Percentiles rank a stretch among this genome's conserved stretches.
phyloP scores from a whole-genome alignment of 2,888 invertebrate genomes.

The Abrostola triplasia region DNA sequence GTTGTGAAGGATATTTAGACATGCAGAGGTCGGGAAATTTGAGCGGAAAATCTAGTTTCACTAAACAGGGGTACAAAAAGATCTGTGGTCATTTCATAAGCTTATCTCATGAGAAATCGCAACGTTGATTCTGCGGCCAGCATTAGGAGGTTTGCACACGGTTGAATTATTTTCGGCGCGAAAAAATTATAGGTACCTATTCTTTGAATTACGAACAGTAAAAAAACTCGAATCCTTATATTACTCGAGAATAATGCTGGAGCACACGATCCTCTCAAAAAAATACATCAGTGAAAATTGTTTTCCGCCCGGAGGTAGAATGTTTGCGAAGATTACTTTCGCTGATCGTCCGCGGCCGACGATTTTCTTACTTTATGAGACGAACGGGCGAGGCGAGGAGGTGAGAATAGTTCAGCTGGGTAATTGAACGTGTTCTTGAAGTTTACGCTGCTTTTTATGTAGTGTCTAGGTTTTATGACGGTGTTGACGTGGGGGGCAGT shows the following conservation, averaged over 20 bases:
- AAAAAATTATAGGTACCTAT: constrained; percentile 35
- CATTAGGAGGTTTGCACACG: constrained; percentile 18
- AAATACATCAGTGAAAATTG: constrained; percentile 78
- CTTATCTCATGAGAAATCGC: constrained; percentile 60
- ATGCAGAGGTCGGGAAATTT: constrained; percentile 26
- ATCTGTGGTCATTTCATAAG: constrained; percentile 47
- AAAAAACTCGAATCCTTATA: constrained; percentile 53
- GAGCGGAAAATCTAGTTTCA: constrained; percentile 28
- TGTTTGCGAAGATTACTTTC: constrained; percentile 77
- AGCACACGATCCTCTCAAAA: constrained; percentile 63
- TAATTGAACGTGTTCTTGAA: constrained; percentile 55
- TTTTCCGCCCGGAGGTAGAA: constrained; percentile 74
- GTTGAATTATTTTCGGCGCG: constrained; percentile 40
- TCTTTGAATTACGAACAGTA: constrained; percentile 47
- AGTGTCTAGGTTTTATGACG: constrained; percentile 25
- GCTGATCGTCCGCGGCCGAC: constrained; percentile 72
- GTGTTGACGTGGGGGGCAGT: constrained; percentile 27
- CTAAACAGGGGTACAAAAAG: constrained; percentile 28
- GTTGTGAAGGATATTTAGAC: constrained; percentile 22
- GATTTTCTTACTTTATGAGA: constrained; percentile 73
- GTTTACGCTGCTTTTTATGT: constrained; percentile 42
- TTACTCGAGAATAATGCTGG: constrained; percentile 54
- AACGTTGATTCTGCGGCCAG: constrained; percentile 38
- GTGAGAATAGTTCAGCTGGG: constrained; percentile 65
- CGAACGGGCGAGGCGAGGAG: constrained; percentile 65